Base-by-base conservation (phyloP, 2,888 invertebrate species). In the Agonopterix heracliana region DNA sequence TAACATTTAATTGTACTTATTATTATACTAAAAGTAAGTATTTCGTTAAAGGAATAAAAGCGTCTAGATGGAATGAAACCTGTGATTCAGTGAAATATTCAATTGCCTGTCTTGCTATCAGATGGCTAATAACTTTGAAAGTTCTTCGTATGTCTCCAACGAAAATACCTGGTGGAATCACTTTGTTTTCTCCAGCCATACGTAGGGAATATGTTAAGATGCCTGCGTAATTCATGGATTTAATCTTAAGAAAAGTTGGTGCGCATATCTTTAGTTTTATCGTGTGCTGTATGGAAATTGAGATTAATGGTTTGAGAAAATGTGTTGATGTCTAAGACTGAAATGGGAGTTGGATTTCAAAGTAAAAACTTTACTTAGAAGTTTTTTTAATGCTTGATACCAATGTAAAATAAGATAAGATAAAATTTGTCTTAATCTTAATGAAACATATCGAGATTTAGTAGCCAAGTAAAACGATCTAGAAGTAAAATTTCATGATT, bases 111-210 rank as follows among this genome's bases (percentile, higher is more conserved):
- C 54, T 51, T 52, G 51, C 60, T 70, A 73, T 72, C 73, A 57
- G 68, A 71, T 71, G 50, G 61, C 57, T 64, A 64, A 66, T 72
- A 70, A 67, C 61, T 72, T 67, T 43, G 49, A 61, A 74, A 75
- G 60, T 74, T 69, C 47, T 60, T 50, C 72, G 63, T 67, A 58
- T 59, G 64, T 57, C 61, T 57, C 60, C 58, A 59, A 59, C 57
- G 60, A 66, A 66, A 64, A 66, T 68, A 69, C 64, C 68, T 69
- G 56, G 40, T 44, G 49, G 56, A 66, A 69, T 66, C 51, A 59
- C 63, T 70, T 66, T 74, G 67, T 74, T 71, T 73, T 67, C 66
- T 57, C 13, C 12, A 40, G 26, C 52, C 59, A 57, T 54, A 58
- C 49, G 50, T 49, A 55, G 46, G 54, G 60, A 54, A 51, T 51